phyloP scores from a whole-genome alignment of 2,797 vertebrate genomes.

The Pygocentrus nattereri region DNA sequence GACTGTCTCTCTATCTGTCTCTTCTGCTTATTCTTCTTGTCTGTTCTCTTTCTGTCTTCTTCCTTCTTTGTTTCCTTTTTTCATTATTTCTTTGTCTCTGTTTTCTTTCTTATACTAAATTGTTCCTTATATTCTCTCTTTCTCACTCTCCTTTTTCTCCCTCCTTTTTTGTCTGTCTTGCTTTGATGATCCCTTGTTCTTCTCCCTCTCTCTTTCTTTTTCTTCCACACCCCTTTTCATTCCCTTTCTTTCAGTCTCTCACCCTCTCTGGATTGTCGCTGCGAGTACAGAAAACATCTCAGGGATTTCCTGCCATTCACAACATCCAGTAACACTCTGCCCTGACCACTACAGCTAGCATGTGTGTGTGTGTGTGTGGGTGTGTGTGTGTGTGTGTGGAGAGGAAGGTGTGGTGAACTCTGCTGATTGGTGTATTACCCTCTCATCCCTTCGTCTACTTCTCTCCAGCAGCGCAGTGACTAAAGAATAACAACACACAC shows the following conservation, averaged over 20 bases:
- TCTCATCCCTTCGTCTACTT: conserved; percentile 42
- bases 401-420: conserved; percentile 53
- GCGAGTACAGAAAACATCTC: conserved; percentile 79
- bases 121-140: no score
- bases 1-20: no score
- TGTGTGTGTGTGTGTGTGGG: conserved; percentile 33
- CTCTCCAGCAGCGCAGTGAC: conserved; percentile 8
- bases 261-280: conserved; percentile 61
- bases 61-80: no score
- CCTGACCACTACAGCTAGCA: neutral
- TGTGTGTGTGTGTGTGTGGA: conserved; percentile 31
- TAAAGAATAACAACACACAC: conserved; percentile 49
- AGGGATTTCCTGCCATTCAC: conserved; percentile 85
- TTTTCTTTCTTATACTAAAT: conserved; percentile 32
- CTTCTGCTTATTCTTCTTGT: no score
- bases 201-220: conserved; percentile 31
- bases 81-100: no score
- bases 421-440: conserved; percentile 55
- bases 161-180: no score
- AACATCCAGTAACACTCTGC: conserved; percentile 46
- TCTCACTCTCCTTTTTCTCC: no score
- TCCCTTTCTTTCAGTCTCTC: conserved; percentile 32
- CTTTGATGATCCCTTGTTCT: conserved; percentile 27
- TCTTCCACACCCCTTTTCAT: neutral
- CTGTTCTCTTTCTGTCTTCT: no score